These are phyloP conservation scores for Spodoptera exigua DNA, from an alignment of 2,888 invertebrate species.

Conservation along the genomic window DNA sequence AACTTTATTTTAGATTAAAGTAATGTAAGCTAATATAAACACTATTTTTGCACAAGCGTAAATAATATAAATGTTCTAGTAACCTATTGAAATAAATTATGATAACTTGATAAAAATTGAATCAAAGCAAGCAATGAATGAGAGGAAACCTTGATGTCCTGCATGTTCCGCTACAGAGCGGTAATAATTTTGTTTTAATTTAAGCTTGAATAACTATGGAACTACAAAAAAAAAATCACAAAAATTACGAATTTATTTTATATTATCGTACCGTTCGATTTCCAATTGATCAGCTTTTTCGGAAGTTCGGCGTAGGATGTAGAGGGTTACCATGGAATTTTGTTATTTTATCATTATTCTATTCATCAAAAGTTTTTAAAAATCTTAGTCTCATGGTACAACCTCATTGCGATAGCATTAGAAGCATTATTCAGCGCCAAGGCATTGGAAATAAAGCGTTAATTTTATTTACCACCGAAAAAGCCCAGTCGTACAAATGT, in stretches of 20 bases:
- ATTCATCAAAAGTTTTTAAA: background rate
- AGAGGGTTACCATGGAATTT: constrained; percentile 19
- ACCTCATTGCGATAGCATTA: constrained; percentile 15
- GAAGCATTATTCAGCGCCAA: constrained; percentile 20
- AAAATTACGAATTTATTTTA: background rate
- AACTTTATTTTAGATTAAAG: background rate
- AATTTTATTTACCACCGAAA: constrained; percentile 31
- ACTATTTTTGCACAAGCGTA: background rate
- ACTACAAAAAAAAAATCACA: background rate
- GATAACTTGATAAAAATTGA: constrained; percentile 1
- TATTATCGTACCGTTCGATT: too few relatives aligned
- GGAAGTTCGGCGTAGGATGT: constrained; percentile 6
- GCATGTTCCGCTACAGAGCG: background rate
- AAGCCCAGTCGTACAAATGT: background rate
- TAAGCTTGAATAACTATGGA: constrained; percentile 8
- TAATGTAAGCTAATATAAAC: constrained; percentile 5
- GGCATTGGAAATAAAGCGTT: constrained; percentile 16
- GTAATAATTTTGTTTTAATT: background rate
- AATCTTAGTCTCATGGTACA: constrained; percentile 20
- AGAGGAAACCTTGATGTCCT: background rate
- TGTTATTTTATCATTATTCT: background rate
- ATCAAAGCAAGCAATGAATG: constrained; percentile 26
- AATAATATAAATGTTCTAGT: constrained; percentile 2
- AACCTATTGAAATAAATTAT: background rate
- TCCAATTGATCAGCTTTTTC: constrained; percentile 23